phyloP scores from a whole-genome alignment of 2,888 invertebrate species.

The Stratiomys singularior region DNA sequence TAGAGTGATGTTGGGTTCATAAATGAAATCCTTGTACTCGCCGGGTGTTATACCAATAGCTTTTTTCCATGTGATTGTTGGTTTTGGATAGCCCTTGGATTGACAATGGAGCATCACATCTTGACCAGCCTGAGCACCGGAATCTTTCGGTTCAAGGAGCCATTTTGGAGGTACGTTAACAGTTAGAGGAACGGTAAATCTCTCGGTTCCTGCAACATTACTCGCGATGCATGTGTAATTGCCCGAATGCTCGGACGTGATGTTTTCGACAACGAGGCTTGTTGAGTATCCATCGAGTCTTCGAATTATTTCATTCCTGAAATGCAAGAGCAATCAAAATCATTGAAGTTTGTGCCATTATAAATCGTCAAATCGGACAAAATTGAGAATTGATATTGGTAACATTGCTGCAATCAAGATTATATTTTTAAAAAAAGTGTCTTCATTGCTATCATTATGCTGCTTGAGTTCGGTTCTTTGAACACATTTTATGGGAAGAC shows the following conservation, averaged over 20 bases:
- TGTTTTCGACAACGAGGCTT: conserved; percentile 85
- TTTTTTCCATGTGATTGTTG: conserved; percentile 88
- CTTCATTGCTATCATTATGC: too few relatives aligned
- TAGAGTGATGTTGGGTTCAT: conserved; percentile 80
- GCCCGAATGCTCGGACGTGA: conserved; percentile 85
- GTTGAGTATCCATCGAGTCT: conserved; percentile 87
- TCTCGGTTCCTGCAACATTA: conserved; percentile 84
- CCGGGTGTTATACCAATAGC: conserved; percentile 83
- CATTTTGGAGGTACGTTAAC: conserved; percentile 91
- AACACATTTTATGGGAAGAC: too few relatives aligned
- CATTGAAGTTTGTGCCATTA: too few relatives aligned
- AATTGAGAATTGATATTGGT: too few relatives aligned
- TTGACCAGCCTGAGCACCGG: conserved; percentile 84
- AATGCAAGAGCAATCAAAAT: too few relatives aligned
- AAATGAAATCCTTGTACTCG: conserved; percentile 85
- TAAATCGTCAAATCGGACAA: too few relatives aligned
- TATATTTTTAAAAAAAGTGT: too few relatives aligned
- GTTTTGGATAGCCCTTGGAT: conserved; percentile 92
- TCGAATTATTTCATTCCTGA: conserved; percentile 68
- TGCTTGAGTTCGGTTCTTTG: too few relatives aligned
- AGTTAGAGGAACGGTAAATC: conserved; percentile 81
- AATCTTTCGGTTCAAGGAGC: conserved; percentile 85
- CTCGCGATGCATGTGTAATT: conserved; percentile 91
- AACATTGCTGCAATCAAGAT: too few relatives aligned
- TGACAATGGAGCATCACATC: conserved; percentile 88